Conservation (phyloP, 2,797 vertebrate genomes). For the Agapornis canus region DNA sequence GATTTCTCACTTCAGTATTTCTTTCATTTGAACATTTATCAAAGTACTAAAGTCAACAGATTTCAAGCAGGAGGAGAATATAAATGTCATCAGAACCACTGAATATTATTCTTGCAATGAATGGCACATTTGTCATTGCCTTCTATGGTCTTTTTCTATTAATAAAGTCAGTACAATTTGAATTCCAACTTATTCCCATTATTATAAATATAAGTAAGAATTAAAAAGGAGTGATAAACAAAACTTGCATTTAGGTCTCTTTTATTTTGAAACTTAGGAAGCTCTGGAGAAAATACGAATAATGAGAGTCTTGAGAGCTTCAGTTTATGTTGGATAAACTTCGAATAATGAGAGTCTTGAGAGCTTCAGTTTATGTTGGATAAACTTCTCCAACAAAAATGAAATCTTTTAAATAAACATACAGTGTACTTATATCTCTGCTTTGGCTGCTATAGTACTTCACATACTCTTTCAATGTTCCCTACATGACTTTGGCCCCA, state of each 20-base stretch:
- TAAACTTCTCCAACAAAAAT: neutral
- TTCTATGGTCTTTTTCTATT: neutral
- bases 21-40: neutral
- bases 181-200: neutral
- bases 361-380: neutral
- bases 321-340: neutral
- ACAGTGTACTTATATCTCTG: neutral
- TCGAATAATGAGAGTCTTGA: neutral
- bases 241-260: neutral
- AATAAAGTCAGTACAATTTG: neutral
- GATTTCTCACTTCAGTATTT: neutral
- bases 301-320: neutral
- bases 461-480: neutral
- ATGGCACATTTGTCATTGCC: accelerated
- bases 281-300: neutral
- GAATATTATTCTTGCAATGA: neutral
- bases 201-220: neutral
- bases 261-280: neutral
- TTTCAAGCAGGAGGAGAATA: neutral
- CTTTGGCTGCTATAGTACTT: neutral
- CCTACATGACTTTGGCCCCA: neutral
- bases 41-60: neutral
- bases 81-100: neutral
- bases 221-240: neutral
- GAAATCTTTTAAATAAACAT: neutral